Base-by-base conservation (phyloP, 1,140 invertebrate species). In the Linepithema humile region DNA sequence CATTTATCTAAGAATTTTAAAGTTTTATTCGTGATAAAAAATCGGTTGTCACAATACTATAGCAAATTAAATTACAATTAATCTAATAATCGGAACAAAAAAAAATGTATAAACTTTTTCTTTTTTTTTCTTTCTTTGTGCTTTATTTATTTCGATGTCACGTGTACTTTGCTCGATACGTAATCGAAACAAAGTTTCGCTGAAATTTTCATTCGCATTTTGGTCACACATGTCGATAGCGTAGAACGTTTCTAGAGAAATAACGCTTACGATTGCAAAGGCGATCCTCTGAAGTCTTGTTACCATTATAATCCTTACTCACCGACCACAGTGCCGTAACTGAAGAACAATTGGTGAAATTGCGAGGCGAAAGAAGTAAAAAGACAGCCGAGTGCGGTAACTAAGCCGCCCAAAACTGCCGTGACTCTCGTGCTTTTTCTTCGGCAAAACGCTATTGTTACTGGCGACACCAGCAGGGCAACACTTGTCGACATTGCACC, bases 311-410 rank as follows among this genome's bases (percentile, higher is more conserved):
- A 73, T 55, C 15, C 40, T 69, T 57, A 83, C 87, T 95, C 90
- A 97, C 97, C 95, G 64, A 96, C 91, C 20, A 96, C 93, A 32
- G 94, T 94, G 15, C 96, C 96, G 86, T 98, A 98, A 94, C 97
- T 98, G 95, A 98, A 97, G 95, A 98, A 98, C 35, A 98, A 95
- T 91, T 98, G 98, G 94, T 98, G 97, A 92, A 98, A 98, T 92
- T 98, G 97, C 29, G 96, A 97, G 10, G 98, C 97, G 92, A 98
- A 98, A 32, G 96, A 97, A 5, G 97, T 97, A 94, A 98, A 98
- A 70, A 98, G 96, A 91, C 97, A 98, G 20, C 97, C 98, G 0
- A 98, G 95, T 0, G 98, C 97, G 0, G 97, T 97, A 23, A 98
- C 96, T 69, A 98, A 95, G 9, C 98, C 98, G 45, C 97, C 98